Base-by-base conservation (phyloP, 2,888 invertebrate genomes). In the Drosophila pseudotakahashii region DNA sequence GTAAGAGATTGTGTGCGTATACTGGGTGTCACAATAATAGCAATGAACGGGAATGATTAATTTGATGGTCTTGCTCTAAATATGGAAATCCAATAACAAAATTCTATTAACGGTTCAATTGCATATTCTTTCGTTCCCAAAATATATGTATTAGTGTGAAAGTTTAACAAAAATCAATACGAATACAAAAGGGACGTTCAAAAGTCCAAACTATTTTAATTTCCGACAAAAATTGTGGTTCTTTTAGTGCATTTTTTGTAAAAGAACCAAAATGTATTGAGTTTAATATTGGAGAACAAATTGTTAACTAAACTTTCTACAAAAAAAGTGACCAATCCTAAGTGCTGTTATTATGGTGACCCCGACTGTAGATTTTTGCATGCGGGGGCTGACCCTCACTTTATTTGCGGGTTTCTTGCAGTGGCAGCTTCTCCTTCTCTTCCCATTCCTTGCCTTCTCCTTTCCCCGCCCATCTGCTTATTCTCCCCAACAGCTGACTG, bases 321-420 rank as follows among this genome's bases (percentile, higher is more conserved):
- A 30, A 30, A n/a, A 26, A 11, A 39, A 26, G 10, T 11, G 7
- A 4, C 7, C 7, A 14, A 37, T 23, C 2, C 16, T 6, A 3
- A 30, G 19, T 47, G 14, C 42, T 60, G 7, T 16, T 19, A 26
- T 11, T 48, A n/a, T 48, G 32, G 13, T 30, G 36, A 42, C 48
- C 48, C 36, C 30, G 10, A 34, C 26, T 60, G 62, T 42, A n/a
- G 11, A 61, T 52, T 47, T 54, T 44, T 50, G 44, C 62, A 42
- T 58, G 30, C 34, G 41, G 19, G 23, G 45, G 32, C 42, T 84
- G 84, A 72, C 84, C 77, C 71, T 81, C 81, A 81, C 61, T 58
- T 60, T 58, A 54, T 76, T 53, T 58, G 47, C 59, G 58, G 47
- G 50, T 70, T 52, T 30, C 16, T 39, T 51, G 67, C 57, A 61